These are phyloP conservation scores for Pentalonia nigronervosa DNA, from an alignment of 1,140 invertebrate species.

Conservation along the genomic window DNA sequence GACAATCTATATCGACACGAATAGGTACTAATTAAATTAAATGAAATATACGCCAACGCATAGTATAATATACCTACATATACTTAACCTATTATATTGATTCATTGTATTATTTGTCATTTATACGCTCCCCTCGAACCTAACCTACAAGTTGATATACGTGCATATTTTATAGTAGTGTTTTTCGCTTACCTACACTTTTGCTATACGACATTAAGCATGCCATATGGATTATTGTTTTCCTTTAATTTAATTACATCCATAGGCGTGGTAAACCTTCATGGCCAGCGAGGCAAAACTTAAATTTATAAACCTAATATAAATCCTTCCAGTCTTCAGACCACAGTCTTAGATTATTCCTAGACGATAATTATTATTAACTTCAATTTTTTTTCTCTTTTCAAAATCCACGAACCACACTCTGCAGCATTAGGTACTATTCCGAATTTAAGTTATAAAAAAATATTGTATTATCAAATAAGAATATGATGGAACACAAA, in stretches of 20 bases:
- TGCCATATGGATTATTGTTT: background rate
- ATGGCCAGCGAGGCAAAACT: background rate
- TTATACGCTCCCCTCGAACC: background rate
- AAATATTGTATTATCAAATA: background rate
- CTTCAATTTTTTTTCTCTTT: background rate
- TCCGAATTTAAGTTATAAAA: no score
- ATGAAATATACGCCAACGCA: background rate
- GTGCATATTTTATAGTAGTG: background rate
- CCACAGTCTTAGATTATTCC: background rate
- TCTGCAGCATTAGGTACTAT: no score
- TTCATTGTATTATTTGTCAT: constrained; percentile 30
- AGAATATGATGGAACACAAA: background rate
- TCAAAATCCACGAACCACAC: background rate
- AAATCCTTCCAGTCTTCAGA: background rate
- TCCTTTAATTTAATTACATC: constrained; percentile 10
- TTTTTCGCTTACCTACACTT: background rate
- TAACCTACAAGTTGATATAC: background rate
- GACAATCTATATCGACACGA: constrained; percentile 12
- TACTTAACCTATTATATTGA: background rate
- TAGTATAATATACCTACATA: background rate
- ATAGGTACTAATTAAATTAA: constrained; percentile 30
- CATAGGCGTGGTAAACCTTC: background rate
- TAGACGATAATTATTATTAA: background rate
- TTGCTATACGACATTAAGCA: background rate
- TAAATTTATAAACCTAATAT: background rate